Conservation (phyloP, 2,888 invertebrate genomes). For the Ophioninae sp. region DNA sequence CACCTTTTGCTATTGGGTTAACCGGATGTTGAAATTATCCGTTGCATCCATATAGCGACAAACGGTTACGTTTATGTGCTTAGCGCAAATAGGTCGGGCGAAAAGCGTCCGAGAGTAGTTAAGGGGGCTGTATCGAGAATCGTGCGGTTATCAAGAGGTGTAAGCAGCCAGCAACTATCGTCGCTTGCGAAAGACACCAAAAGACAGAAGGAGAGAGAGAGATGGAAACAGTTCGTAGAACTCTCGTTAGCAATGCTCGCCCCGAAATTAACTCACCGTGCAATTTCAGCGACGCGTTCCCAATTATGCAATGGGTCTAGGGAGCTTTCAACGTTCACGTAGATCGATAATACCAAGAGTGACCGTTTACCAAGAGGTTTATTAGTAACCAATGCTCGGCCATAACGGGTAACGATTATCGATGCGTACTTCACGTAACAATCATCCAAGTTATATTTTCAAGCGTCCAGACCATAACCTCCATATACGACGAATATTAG, state of each 20-base stretch:
- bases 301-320: conserved; percentile 41
- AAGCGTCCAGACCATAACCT: not conserved
- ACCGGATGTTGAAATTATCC: conserved; percentile 8
- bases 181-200: conserved; percentile 44
- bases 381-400: not conserved
- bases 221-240: conserved; percentile 29
- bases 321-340: conserved; percentile 23
- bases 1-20: not conserved
- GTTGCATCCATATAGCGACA: conserved; percentile 23
- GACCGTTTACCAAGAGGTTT: conserved; percentile 8
- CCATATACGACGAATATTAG: not conserved
- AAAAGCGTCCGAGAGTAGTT: not conserved
- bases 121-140: conserved; percentile 3
- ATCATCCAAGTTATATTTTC: not conserved
- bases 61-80: conserved; percentile 25
- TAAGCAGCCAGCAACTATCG: conserved; percentile 27
- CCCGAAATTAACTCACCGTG: conserved; percentile 54
- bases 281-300: conserved; percentile 39
- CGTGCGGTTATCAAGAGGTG: not conserved
- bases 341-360: conserved; percentile 15
- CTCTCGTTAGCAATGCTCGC: conserved; percentile 30
- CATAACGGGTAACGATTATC: conserved; percentile 28
- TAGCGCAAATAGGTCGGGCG: not conserved
- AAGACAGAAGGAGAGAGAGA: not conserved
- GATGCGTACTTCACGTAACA: conserved; percentile 8